These are phyloP conservation scores for Myotis lucifugus DNA, from an alignment of 2,113 vertebrate genomes.

Conservation along the genomic window DNA sequence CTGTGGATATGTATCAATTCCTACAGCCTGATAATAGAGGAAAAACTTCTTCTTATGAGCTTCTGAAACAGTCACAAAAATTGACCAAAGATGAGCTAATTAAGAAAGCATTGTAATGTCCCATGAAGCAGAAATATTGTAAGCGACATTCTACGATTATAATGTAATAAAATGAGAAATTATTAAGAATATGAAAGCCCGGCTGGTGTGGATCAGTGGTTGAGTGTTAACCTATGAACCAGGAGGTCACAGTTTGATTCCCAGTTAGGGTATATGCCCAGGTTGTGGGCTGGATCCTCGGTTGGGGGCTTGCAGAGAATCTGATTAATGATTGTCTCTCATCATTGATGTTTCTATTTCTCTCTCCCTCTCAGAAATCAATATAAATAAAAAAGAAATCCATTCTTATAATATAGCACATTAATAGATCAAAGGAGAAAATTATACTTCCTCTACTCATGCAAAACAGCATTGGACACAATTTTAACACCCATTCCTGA, in stretches of 20 bases:
- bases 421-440: not conserved
- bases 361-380: too few relatives aligned
- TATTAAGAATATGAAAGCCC: not conserved
- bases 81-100: not conserved
- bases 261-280: too few relatives aligned
- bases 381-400: not conserved
- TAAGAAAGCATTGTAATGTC: not conserved
- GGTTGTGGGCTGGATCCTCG: too few relatives aligned
- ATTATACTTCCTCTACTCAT: not conserved
- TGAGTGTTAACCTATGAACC: too few relatives aligned
- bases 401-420: not conserved
- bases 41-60: not conserved
- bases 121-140: not conserved
- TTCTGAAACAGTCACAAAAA: slow-evolving; percentile 9
- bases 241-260: too few relatives aligned
- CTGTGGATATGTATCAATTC: not conserved
- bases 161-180: not conserved
- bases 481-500: not conserved
- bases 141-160: not conserved
- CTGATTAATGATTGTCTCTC: too few relatives aligned
- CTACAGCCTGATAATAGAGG: not conserved
- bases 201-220: too few relatives aligned
- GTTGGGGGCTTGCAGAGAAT: too few relatives aligned
- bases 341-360: too few relatives aligned
- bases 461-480: not conserved